phyloP scores from a whole-genome alignment of 1,140 invertebrate species.

The Drosophila funebris region DNA sequence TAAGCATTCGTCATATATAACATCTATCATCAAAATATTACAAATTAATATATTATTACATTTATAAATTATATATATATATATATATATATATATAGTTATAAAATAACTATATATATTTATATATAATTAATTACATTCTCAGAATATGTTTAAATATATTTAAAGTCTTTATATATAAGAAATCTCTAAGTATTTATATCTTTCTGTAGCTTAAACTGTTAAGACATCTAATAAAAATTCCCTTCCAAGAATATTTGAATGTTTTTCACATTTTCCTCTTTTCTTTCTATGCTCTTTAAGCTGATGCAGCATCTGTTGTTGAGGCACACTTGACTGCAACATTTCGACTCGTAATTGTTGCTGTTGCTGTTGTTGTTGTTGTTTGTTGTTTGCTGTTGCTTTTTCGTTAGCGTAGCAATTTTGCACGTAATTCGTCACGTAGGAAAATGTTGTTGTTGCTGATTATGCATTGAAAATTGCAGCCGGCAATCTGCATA shows the following conservation, averaged over 20 bases:
- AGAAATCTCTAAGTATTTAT: too few relatives aligned
- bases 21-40: too few relatives aligned
- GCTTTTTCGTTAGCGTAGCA: slow-evolving; percentile 42
- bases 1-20: too few relatives aligned
- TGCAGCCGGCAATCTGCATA: slow-evolving; percentile 72
- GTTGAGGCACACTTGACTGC: slow-evolving; percentile 29
- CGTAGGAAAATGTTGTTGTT: slow-evolving; percentile 65
- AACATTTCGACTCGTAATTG: neutral
- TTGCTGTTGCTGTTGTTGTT: neutral
- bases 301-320: slow-evolving; percentile 29
- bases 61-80: too few relatives aligned
- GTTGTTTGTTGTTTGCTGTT: slow-evolving; percentile 30
- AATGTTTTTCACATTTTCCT: neutral
- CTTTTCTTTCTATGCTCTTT: slow-evolving; percentile 1
- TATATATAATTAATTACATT: too few relatives aligned
- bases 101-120: too few relatives aligned
- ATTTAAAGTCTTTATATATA: too few relatives aligned
- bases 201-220: too few relatives aligned
- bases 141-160: too few relatives aligned
- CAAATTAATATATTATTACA: too few relatives aligned
- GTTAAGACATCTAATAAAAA: neutral
- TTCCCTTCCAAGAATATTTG: neutral
- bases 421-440: slow-evolving; percentile 80
- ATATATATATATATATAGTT: too few relatives aligned
- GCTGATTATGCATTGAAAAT: slow-evolving; percentile 79